phyloP scores from a whole-genome alignment of 2,888 invertebrate species.

The Andrena camellia region DNA sequence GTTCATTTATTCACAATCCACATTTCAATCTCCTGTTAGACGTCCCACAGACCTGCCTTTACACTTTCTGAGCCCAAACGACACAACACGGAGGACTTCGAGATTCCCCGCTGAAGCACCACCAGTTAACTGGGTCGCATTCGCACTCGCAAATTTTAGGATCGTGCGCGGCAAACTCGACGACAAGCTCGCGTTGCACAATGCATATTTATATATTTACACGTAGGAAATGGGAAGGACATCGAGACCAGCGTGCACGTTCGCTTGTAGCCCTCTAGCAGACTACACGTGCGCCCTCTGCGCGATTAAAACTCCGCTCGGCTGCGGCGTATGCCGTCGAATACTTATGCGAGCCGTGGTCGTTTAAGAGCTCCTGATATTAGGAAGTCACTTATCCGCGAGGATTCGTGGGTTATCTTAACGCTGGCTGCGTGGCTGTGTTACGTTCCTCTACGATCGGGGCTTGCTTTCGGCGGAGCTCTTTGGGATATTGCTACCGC shows the following conservation, averaged over 20 bases:
- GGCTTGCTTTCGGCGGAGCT: background rate
- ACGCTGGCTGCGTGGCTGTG: constrained; percentile 4
- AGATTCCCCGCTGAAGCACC: background rate
- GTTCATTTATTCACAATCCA: too few relatives aligned
- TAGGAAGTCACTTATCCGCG: constrained; percentile 11
- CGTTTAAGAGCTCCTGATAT: constrained; percentile 21
- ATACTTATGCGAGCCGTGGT: background rate
- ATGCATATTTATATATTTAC: constrained; percentile 50
- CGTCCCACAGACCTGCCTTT: too few relatives aligned
- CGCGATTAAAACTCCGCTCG: constrained; percentile 25
- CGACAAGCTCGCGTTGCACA: constrained; percentile 27
- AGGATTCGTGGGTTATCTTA: constrained; percentile 25
- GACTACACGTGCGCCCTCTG: constrained; percentile 13
- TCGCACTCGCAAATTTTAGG: background rate
- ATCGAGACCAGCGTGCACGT: constrained; percentile 16
- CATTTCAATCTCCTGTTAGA: too few relatives aligned
- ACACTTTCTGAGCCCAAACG: too few relatives aligned
- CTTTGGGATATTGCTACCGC: background rate
- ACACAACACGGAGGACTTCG: background rate
- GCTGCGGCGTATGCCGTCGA: background rate
- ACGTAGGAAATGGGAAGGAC: constrained; percentile 5
- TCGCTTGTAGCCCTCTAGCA: background rate
- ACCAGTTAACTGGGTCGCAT: background rate
- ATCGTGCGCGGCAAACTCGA: constrained; percentile 8
- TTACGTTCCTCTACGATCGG: background rate